Evolutionary conservation across 1,140 invertebrate genomes (phyloP).

Genomic region (Maconellicoccus hirsutus): DNA sequence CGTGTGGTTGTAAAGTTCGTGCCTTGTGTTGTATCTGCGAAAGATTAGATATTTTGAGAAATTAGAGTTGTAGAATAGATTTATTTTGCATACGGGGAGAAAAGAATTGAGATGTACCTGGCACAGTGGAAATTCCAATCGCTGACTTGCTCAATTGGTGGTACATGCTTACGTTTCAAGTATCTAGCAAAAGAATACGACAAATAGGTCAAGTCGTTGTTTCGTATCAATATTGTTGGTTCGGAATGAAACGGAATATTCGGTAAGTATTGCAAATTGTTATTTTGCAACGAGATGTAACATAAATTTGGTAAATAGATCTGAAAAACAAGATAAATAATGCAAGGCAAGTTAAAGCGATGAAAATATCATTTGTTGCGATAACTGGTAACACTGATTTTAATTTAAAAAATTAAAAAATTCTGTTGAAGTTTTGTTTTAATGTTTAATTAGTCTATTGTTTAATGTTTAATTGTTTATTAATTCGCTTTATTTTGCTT

Average conservation of each 20-base stretch:
- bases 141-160: background rate
- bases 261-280: slow-evolving; percentile 8
- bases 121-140: background rate
- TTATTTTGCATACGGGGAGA: too few species aligned
- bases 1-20: background rate
- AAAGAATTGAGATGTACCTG: background rate
- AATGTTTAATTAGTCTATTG: too few species aligned
- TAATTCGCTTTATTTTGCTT: background rate
- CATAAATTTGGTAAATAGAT: background rate
- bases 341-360: background rate
- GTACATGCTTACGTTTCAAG: background rate
- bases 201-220: slow-evolving; percentile 3
- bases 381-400: too few species aligned
- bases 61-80: too few species aligned
- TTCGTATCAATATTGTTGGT: background rate
- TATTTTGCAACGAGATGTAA: background rate
- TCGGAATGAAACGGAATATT: background rate
- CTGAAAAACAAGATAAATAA: background rate
- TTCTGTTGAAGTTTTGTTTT: too few species aligned
- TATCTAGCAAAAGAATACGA: background rate
- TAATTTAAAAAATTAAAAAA: too few species aligned
- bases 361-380: too few species aligned
- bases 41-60: too few species aligned
- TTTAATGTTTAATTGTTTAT: too few species aligned
- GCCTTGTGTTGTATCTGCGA: background rate